phyloP scores from a whole-genome alignment of 2,888 invertebrate genomes.

The Andrena chrysosceles region DNA sequence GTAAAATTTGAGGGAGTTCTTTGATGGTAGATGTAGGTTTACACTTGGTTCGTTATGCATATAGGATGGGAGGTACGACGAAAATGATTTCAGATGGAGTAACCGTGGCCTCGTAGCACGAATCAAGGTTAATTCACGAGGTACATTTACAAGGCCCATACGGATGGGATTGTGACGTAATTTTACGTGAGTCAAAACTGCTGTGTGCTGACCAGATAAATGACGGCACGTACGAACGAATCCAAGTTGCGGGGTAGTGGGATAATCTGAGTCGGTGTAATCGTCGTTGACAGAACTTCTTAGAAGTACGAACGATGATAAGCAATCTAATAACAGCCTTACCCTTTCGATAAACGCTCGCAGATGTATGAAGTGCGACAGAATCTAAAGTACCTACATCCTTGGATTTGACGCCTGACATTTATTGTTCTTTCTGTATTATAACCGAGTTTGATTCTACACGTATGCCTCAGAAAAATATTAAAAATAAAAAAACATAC shows the following conservation, averaged over 20 bases:
- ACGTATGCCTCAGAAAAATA: too few species aligned
- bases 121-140: slow-evolving; percentile 61
- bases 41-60: too few species aligned
- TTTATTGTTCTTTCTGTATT: too few species aligned
- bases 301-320: slow-evolving; percentile 38
- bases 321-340: slow-evolving; percentile 24
- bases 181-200: slow-evolving; percentile 49
- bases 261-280: slow-evolving; percentile 42
- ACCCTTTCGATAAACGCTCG: not conserved
- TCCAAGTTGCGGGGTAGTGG: slow-evolving; percentile 22
- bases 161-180: slow-evolving; percentile 66
- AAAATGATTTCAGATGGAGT: slow-evolving; percentile 41
- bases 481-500: not conserved
- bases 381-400: not conserved
- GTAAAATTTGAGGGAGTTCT: too few species aligned
- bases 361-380: not conserved
- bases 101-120: slow-evolving; percentile 61
- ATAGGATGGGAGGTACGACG: not conserved
- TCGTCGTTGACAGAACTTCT: slow-evolving; percentile 30
- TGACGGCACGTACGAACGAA: slow-evolving; percentile 35
- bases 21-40: too few species aligned
- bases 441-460: too few species aligned
- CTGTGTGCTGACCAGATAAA: slow-evolving; percentile 40
- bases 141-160: slow-evolving; percentile 49
- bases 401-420: too few species aligned